Evolutionary conservation across 2,113 vertebrate genomes (phyloP).

Genomic region (Notothenia coriiceps): DNA sequence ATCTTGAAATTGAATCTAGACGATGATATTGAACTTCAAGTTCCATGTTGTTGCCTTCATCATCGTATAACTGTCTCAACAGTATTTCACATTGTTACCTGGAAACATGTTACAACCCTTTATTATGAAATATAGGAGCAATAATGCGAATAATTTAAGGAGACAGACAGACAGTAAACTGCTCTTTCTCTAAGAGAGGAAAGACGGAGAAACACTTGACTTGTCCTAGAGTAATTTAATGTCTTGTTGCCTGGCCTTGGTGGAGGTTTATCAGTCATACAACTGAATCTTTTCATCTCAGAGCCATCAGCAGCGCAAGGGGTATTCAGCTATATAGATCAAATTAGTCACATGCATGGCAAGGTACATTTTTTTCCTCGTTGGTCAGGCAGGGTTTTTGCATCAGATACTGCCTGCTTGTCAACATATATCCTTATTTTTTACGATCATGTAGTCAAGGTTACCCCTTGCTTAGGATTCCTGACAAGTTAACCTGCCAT

Average conservation of each 20-base stretch:
- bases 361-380: neutral
- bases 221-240: slow-evolving; percentile 37
- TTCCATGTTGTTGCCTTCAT: slow-evolving; percentile 9
- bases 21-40: neutral
- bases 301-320: slow-evolving; percentile 20
- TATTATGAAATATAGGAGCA: slow-evolving; percentile 27
- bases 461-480: slow-evolving; percentile 63
- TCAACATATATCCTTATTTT: slow-evolving; percentile 48
- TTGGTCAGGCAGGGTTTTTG: slow-evolving; percentile 11
- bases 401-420: slow-evolving; percentile 39
- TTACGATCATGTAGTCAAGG: slow-evolving; percentile 53
- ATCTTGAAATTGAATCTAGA: neutral
- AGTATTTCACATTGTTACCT: slow-evolving; percentile 36
- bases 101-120: slow-evolving; percentile 37
- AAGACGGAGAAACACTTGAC: slow-evolving; percentile 14
- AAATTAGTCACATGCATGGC: slow-evolving; percentile 29
- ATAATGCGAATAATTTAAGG: slow-evolving; percentile 25
- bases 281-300: slow-evolving; percentile 56
- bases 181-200: slow-evolving; percentile 16
- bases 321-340: slow-evolving; percentile 40
- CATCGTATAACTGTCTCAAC: neutral
- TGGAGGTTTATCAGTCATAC: slow-evolving; percentile 54
- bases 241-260: slow-evolving; percentile 37
- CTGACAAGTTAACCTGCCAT: slow-evolving; percentile 53
- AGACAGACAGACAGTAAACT: slow-evolving; percentile 16